Conservation (phyloP, 2,797 vertebrate genomes). For the Pristis pectinata region DNA sequence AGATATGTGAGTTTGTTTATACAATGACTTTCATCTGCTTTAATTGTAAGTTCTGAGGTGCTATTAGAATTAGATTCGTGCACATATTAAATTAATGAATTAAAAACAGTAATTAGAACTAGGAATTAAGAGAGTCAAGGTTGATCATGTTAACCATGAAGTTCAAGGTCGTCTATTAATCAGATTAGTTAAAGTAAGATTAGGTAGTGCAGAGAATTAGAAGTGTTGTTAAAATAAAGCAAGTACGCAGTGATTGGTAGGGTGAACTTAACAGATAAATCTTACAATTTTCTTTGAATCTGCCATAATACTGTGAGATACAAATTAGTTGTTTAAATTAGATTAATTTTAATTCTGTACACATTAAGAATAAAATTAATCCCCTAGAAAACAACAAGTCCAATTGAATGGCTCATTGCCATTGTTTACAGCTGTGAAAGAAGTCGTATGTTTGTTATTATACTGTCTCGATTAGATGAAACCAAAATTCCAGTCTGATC, state of each 20-base stretch:
- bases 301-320: background rate
- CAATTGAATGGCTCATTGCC: background rate
- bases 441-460: background rate
- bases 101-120: slow-evolving; percentile 12
- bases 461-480: background rate
- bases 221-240: background rate
- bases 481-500: background rate
- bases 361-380: background rate
- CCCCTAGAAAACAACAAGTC: background rate
- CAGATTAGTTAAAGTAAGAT: background rate
- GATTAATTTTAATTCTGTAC: background rate
- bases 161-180: background rate
- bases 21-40: background rate
- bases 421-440: background rate
- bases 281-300: background rate
- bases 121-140: background rate
- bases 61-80: background rate
- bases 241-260: background rate
- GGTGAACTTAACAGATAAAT: background rate
- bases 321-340: background rate
- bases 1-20: background rate
- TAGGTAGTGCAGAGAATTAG: background rate
- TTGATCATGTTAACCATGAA: slow-evolving; percentile 6
- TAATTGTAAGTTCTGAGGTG: background rate
- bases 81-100: background rate